Conservation (phyloP, 30 jellyfish, hydroid and myxozoan genomes). For the Aurelia coerulea region DNA sequence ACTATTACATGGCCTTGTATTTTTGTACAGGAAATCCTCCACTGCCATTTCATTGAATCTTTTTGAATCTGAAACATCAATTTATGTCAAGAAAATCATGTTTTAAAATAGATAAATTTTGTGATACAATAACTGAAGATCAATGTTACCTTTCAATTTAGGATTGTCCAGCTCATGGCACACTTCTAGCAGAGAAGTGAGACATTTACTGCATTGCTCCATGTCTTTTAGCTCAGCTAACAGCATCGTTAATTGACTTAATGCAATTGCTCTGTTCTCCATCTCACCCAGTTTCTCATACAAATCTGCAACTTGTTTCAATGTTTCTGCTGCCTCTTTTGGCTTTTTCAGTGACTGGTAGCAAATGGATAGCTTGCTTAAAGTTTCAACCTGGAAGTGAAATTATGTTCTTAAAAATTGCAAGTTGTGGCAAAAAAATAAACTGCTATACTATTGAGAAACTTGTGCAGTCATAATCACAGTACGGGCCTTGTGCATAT, state of each 20-base stretch:
- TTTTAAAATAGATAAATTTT: too few species aligned
- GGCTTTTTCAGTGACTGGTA: slow-evolving; percentile 59
- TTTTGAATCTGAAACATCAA: too few species aligned
- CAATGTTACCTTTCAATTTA: slow-evolving; percentile 72
- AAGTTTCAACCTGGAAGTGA: slow-evolving; percentile 70
- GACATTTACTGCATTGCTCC: slow-evolving; percentile 88
- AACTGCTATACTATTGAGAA: neutral
- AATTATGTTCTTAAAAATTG: neutral
- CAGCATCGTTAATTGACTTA: slow-evolving; percentile 65
- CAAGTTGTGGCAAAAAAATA: neutral
- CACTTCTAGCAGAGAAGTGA: slow-evolving; percentile 74
- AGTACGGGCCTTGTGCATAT: too few species aligned
- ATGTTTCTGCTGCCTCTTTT: slow-evolving; percentile 58
- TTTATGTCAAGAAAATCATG: too few species aligned
- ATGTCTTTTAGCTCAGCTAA: slow-evolving; percentile 70
- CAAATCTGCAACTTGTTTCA: slow-evolving; percentile 57
- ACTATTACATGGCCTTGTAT: too few species aligned
- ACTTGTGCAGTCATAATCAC: neutral
- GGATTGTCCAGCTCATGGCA: slow-evolving; percentile 82
- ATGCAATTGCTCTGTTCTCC: slow-evolving; percentile 56
- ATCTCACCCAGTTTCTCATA: slow-evolving; percentile 61
- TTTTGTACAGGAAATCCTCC: too few species aligned
- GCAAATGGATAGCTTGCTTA: slow-evolving; percentile 80
- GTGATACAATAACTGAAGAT: too few species aligned
- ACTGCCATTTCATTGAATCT: too few species aligned